Conservation (phyloP, 2,113 vertebrate genomes). For the Excalfactoria chinensis region DNA sequence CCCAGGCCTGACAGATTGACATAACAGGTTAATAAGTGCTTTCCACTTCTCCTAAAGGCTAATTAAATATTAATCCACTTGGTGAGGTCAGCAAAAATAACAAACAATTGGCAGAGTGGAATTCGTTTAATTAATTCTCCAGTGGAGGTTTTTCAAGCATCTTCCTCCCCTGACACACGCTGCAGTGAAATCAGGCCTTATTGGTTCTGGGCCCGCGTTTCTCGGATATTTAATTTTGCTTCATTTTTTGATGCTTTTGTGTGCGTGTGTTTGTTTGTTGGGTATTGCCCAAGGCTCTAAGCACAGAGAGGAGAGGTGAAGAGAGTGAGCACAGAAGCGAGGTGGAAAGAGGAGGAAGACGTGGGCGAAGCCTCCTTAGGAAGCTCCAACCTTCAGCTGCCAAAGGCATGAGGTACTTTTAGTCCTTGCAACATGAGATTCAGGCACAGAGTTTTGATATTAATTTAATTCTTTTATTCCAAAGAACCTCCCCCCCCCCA, state of each 20-base stretch:
- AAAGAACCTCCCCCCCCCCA: background rate
- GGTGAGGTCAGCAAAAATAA: constrained; percentile 97
- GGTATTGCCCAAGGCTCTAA: background rate
- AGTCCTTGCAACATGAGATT: background rate
- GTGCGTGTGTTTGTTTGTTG: background rate
- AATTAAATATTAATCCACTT: constrained; percentile 99
- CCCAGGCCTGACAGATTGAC: constrained; percentile 92
- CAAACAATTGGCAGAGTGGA: constrained; percentile 88
- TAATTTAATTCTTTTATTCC: background rate
- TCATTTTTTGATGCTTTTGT: background rate
- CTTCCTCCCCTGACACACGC: constrained; percentile 72
- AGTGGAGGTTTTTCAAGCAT: constrained; percentile 79
- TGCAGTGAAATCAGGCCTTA: constrained; percentile 67
- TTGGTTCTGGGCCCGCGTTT: constrained; percentile 55
- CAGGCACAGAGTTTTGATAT: background rate
- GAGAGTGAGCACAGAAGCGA: background rate
- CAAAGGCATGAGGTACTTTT: background rate
- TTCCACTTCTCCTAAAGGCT: constrained; percentile 94
- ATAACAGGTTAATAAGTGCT: constrained; percentile 97
- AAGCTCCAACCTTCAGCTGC: background rate
- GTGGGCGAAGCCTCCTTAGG: background rate
- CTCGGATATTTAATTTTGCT: constrained; percentile 52
- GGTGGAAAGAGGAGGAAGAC: background rate
- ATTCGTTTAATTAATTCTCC: constrained; percentile 94
- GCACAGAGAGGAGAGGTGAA: background rate